A percentile compares a stretch with the other conserved stretches of the same genome.
Evolutionary conservation across 2,797 vertebrate species (phyloP).

Genomic region (Babyrousa celebensis): DNA sequence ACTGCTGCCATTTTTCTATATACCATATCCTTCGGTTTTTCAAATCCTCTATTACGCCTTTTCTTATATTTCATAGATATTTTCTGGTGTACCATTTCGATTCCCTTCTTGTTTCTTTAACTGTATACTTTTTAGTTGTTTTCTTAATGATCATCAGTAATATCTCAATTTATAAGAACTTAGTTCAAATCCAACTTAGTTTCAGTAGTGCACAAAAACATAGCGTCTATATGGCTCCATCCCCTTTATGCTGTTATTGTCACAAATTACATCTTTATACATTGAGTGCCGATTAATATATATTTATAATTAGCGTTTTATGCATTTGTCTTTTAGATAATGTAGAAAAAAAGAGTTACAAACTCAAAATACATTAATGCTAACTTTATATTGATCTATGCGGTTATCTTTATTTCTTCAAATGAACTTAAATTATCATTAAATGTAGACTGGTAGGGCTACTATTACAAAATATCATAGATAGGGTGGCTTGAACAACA

Average conservation of each 20-base stretch:
- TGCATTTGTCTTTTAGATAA: background rate
- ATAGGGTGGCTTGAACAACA: background rate
- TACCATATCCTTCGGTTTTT: background rate
- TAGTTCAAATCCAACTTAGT: background rate
- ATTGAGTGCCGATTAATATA: background rate
- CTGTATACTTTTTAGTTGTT: background rate
- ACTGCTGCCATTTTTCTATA: background rate
- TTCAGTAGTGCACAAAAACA: background rate
- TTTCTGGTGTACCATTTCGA: background rate
- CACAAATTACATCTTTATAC: background rate
- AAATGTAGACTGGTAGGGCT: background rate
- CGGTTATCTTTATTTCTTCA: slow-evolving; percentile 25
- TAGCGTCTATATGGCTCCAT: background rate
- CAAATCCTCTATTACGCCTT: background rate
- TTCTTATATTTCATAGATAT: background rate
- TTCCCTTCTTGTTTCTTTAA: background rate
- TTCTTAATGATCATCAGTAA: background rate
- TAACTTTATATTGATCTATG: background rate
- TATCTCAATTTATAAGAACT: background rate
- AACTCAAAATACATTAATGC: background rate
- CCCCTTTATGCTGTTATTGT: background rate
- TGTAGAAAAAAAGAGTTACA: background rate
- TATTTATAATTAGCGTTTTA: background rate
- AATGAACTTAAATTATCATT: background rate
- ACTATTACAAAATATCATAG: background rate